Evolutionary conservation across 2,888 invertebrate species (phyloP), one percentile per base, ranked within the genome.

Genomic region (Halocaridina rubra): DNA sequence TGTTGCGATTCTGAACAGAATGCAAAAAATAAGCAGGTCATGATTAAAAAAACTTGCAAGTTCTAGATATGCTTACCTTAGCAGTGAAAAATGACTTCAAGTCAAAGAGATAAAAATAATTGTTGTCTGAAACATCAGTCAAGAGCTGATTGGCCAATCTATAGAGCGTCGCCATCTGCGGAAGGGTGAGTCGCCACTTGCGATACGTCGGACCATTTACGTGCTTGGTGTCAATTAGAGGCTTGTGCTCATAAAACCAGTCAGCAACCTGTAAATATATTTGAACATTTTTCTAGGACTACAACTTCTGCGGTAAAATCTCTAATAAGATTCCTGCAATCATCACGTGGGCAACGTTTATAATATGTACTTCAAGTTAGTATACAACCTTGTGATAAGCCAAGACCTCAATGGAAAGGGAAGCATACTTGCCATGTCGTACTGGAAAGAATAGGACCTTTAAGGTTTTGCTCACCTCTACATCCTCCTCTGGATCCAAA

Each of bases 61-160:
- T n/a, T n/a, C n/a, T n/a, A n/a, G n/a, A 39, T n/a, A 39, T 30
- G 77, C 74, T 46, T 24, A 88, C 88, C 91, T 99, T 99, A 0
- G 99, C 99, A 0, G 99, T 99, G 91, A 99, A 99, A 92, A 99
- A 99, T 90, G 99, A 99, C 92, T 99, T 99, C 19, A 98, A 95
- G 91, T 99, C 99, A 91, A 99, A 99, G 2, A 99, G 93, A 91
- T 99, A 99, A 92, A 99, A 99, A 91, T 98, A 99, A 91, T 99
- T 99, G 87, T 96, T 95, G 92, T 99, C 99, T 0, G 98, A 98
- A 88, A 99, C 93, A 92, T 99, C 99, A 13, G 99, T 99, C 53
- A 99, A 92, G 80, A 99, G 92, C 91, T 98, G 99, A 92, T 99
- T 99, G 0, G 98, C 99, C 88, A 99, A 93, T 86, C 99, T 95